phyloP scores from a whole-genome alignment of 2,888 invertebrate genomes.

The Pimpla rufipes region DNA sequence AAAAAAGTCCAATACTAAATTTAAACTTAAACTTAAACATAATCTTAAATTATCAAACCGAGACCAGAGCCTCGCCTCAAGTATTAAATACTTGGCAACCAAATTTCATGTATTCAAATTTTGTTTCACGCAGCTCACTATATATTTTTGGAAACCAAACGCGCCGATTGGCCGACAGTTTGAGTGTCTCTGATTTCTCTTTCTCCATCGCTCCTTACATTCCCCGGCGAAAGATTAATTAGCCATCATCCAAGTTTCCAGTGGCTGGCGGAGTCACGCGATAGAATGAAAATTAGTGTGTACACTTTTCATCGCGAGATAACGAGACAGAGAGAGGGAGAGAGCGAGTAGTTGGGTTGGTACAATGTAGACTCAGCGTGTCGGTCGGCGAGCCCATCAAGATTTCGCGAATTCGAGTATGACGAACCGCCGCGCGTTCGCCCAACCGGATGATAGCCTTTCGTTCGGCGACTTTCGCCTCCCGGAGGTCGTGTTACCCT shows the following conservation, averaged over 20 bases:
- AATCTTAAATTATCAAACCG: too few relatives aligned
- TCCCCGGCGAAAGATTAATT: constrained; percentile 38
- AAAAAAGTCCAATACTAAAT: too few relatives aligned
- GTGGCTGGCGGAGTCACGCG: not conserved
- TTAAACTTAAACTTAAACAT: too few relatives aligned
- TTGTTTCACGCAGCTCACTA: too few relatives aligned
- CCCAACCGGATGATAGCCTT: constrained; percentile 61
- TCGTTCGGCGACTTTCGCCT: constrained; percentile 68
- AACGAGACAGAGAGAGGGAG: too few relatives aligned
- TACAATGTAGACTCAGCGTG: not conserved
- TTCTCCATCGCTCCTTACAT: constrained; percentile 11
- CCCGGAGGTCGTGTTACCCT: constrained; percentile 68
- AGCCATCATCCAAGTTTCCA: constrained; percentile 20
- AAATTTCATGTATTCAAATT: too few relatives aligned
- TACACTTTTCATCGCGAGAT: constrained; percentile 44
- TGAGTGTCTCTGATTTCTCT: not conserved
- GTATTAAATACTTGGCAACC: too few relatives aligned
- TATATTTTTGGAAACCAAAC: not conserved
- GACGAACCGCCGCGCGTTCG: constrained; percentile 44
- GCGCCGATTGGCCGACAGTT: not conserved
- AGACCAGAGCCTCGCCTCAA: too few relatives aligned
- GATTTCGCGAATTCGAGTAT: constrained; percentile 63
- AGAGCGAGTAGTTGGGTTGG: constrained; percentile 24
- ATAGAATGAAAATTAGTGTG: constrained; percentile 40
- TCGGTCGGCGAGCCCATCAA: constrained; percentile 23